phyloP scores from a whole-genome alignment of 2,113 vertebrate species.

The Misgurnus anguillicaudatus region DNA sequence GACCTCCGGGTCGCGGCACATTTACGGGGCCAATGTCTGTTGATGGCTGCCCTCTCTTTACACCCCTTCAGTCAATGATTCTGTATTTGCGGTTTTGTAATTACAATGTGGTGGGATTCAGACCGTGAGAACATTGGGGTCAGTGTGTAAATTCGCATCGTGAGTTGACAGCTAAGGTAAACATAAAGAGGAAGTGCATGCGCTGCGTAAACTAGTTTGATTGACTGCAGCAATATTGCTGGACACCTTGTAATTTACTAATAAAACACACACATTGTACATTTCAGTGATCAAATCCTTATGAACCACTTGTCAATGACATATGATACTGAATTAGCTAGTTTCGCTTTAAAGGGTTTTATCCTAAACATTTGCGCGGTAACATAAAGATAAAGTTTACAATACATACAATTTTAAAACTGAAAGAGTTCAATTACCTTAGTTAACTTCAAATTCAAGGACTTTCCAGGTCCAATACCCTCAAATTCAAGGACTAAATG shows the following conservation, averaged over 20 bases:
- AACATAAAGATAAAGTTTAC: neutral
- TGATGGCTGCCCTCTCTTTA: constrained; percentile 1
- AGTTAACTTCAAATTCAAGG: no score
- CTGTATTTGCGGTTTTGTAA: neutral
- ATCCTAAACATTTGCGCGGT: neutral
- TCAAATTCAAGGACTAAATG: no score
- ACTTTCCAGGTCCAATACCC: no score
- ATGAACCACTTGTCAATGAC: neutral
- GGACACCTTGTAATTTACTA: constrained; percentile 16
- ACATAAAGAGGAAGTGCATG: constrained; percentile 33
- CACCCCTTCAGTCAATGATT: constrained; percentile 4
- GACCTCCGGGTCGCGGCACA: neutral
- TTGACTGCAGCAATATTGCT: constrained; percentile 12
- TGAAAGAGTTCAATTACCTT: no score
- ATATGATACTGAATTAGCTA: neutral
- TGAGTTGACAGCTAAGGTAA: constrained; percentile 24
- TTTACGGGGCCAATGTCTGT: neutral
- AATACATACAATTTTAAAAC: no score
- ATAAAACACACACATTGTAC: neutral
- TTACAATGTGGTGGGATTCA: constrained; percentile 13
- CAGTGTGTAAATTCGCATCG: neutral
- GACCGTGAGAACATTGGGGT: constrained; percentile 16
- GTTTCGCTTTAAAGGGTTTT: neutral
- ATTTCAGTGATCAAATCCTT: neutral
- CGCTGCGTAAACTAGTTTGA: constrained; percentile 19